These are phyloP conservation scores for Candoia aspera DNA, from an alignment of 2,113 vertebrate genomes.

Conservation along the genomic window DNA sequence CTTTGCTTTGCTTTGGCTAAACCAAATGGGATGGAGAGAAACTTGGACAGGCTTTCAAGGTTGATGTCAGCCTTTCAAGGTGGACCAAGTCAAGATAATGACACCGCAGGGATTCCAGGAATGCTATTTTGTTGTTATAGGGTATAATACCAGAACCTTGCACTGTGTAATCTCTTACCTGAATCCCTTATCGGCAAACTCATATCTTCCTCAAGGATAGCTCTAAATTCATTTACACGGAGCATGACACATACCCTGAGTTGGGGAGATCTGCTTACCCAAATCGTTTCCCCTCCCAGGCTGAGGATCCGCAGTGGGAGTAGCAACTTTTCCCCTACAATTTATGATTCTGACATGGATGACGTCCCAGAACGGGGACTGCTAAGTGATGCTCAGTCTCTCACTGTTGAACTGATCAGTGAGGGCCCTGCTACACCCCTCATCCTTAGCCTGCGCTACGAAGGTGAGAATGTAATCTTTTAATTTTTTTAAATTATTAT, in stretches of 20 bases:
- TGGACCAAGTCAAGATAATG: background rate
- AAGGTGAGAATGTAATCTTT: conserved; percentile 74
- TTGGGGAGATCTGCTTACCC: background rate
- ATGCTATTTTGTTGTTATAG: background rate
- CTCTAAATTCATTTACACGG: background rate
- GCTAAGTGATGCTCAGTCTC: conserved; percentile 83
- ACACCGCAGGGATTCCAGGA: background rate
- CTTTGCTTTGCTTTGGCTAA: background rate
- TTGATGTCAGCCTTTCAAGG: background rate
- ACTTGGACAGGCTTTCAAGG: background rate
- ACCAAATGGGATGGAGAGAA: background rate
- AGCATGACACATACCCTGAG: background rate
- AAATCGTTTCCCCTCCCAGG: conserved; percentile 59
- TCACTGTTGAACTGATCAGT: conserved; percentile 87
- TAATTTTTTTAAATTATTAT: no score
- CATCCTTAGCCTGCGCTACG: conserved; percentile 86
- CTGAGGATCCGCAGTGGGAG: conserved; percentile 88
- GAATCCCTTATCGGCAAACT: background rate
- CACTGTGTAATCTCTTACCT: background rate
- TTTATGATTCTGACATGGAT: conserved; percentile 90
- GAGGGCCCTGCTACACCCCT: conserved; percentile 87
- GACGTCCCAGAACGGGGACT: conserved; percentile 90
- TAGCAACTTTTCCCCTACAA: conserved; percentile 77
- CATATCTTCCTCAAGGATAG: background rate
- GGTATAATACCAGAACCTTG: background rate